Percentiles rank a stretch among this genome's conserved stretches.
Conservation (phyloP, 2,888 invertebrate species). For the Andrena minutula region DNA sequence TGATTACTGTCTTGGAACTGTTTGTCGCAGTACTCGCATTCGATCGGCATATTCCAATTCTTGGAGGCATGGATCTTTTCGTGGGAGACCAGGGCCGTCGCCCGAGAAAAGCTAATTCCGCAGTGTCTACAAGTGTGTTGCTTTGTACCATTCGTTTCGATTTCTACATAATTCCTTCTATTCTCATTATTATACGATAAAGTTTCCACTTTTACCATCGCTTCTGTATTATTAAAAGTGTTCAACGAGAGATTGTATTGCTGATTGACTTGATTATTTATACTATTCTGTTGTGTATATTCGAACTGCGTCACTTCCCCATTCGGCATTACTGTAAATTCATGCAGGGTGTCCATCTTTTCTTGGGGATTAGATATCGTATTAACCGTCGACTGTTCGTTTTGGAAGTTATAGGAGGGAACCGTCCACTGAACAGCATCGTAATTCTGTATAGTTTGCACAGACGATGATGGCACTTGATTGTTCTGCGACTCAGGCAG, state of each 20-base stretch:
- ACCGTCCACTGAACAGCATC: slow-evolving; percentile 81
- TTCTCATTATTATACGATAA: slow-evolving; percentile 64
- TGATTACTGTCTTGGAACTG: slow-evolving; percentile 84
- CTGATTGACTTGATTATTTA: slow-evolving; percentile 68
- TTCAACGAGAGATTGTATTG: slow-evolving; percentile 78
- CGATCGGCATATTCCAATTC: slow-evolving; percentile 79
- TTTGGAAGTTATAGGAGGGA: slow-evolving; percentile 75
- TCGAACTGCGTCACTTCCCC: slow-evolving; percentile 81
- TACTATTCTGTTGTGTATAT: slow-evolving; percentile 73
- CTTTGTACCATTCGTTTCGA: slow-evolving; percentile 77
- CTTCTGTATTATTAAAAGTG: slow-evolving; percentile 72
- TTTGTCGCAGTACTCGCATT: slow-evolving; percentile 86
- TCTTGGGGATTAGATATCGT: slow-evolving; percentile 70
- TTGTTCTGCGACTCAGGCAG: slow-evolving; percentile 67
- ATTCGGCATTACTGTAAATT: slow-evolving; percentile 81
- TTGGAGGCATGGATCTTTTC: slow-evolving; percentile 76
- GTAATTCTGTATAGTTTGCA: slow-evolving; percentile 74
- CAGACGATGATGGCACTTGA: slow-evolving; percentile 71
- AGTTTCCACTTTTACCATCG: slow-evolving; percentile 76
- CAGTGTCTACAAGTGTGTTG: slow-evolving; percentile 84
- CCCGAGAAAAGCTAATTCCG: slow-evolving; percentile 83
- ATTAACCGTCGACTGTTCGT: slow-evolving; percentile 70
- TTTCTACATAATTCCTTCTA: slow-evolving; percentile 66
- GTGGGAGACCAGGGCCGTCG: slow-evolving; percentile 84
- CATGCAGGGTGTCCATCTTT: slow-evolving; percentile 78